Evolutionary conservation across 2,797 vertebrate genomes (phyloP).

Genomic region (Amniataba percoides): DNA sequence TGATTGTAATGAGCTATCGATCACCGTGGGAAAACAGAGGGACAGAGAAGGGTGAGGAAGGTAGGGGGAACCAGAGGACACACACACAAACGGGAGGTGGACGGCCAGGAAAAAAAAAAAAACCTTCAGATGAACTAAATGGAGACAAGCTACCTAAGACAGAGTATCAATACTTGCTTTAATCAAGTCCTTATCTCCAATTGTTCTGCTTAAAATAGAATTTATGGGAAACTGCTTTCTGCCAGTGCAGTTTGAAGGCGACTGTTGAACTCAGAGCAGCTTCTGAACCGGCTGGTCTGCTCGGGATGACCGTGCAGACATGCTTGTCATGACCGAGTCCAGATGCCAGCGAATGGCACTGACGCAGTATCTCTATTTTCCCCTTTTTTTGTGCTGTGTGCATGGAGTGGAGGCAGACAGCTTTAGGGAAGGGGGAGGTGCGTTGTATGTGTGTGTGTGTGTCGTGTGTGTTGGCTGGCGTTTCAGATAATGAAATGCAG

Average conservation of each 20-base stretch:
- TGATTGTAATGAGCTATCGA: slow-evolving; percentile 88
- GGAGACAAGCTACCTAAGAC: slow-evolving; percentile 74
- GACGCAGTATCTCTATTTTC: slow-evolving; percentile 83
- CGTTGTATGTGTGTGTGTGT: slow-evolving; percentile 66
- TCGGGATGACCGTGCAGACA: slow-evolving; percentile 78
- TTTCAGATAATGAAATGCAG: slow-evolving; percentile 88
- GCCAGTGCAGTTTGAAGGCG: slow-evolving; percentile 28
- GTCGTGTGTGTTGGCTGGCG: slow-evolving; percentile 82
- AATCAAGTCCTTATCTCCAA: slow-evolving; percentile 77
- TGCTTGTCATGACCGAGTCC: slow-evolving; percentile 72
- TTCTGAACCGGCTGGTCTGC: slow-evolving; percentile 42
- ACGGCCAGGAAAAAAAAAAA: slow-evolving; percentile 61
- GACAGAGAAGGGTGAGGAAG: slow-evolving; percentile 80
- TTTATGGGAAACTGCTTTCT: slow-evolving; percentile 47
- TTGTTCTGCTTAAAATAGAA: slow-evolving; percentile 66
- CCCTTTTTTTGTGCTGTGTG: slow-evolving; percentile 69
- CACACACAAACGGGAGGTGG: slow-evolving; percentile 58
- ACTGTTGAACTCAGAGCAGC: slow-evolving; percentile 26
- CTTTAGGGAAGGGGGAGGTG: slow-evolving; percentile 84
- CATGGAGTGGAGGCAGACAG: slow-evolving; percentile 80
- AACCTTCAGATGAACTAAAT: slow-evolving; percentile 68
- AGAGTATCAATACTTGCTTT: slow-evolving; percentile 78
- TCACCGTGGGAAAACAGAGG: slow-evolving; percentile 86
- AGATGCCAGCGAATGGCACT: slow-evolving; percentile 77
- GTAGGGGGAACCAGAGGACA: slow-evolving; percentile 79